phyloP scores from a whole-genome alignment of 2,888 invertebrate genomes.

The Dicranocentrus wangi region DNA sequence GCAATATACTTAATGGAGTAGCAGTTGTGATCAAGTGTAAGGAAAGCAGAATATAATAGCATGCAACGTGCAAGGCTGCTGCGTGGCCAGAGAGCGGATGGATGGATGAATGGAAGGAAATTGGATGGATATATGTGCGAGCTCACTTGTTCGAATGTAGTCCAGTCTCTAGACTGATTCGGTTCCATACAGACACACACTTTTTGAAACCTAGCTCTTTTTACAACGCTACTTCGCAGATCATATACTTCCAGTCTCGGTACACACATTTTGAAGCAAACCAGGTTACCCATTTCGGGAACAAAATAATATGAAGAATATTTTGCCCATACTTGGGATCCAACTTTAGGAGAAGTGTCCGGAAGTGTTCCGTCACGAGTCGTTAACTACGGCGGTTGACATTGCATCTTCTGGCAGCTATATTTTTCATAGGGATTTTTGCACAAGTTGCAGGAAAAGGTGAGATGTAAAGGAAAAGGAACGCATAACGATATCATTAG shows the following conservation, averaged over 20 bases:
- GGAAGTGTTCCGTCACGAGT: no score
- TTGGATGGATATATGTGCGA: slow-evolving; percentile 23
- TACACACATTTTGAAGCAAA: not conserved
- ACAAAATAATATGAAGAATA: not conserved
- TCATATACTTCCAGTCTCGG: not conserved
- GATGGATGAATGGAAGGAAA: slow-evolving; percentile 31
- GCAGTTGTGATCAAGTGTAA: no score
- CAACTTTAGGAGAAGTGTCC: no score
- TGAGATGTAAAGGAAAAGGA: no score
- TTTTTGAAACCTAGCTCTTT: not conserved
- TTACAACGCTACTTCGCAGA: not conserved
- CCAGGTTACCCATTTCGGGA: not conserved
- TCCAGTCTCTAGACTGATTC: slow-evolving; percentile 42
- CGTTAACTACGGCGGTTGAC: no score
- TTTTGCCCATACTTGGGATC: no score
- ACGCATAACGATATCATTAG: no score
- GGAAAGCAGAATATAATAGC: not conserved
- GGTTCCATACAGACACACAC: slow-evolving; percentile 31
- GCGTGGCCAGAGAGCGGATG: slow-evolving; percentile 1
- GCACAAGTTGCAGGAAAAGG: no score
- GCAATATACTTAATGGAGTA: no score
- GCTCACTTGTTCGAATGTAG: slow-evolving; percentile 52
- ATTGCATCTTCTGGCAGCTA: no score
- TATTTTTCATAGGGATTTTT: no score
- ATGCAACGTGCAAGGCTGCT: not conserved